Conservation (phyloP, 2,797 vertebrate genomes). For the Garrulus glandarius region DNA sequence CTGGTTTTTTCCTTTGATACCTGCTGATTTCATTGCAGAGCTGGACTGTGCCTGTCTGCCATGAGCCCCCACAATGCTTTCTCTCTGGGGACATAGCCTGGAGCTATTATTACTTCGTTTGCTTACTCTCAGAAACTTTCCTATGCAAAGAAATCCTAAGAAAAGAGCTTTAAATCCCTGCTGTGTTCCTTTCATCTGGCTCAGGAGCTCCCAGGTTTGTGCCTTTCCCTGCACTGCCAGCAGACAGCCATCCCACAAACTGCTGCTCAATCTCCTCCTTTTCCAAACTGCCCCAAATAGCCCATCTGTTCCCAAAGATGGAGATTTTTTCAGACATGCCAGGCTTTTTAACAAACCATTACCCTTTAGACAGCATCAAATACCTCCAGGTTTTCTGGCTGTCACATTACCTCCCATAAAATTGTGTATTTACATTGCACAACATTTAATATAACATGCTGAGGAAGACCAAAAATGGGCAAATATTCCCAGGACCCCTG, state of each 20-base stretch:
- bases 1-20: not conserved
- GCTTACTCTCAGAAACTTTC: not conserved
- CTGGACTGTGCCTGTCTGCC: not conserved
- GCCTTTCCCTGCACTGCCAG: not conserved
- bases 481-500: not conserved
- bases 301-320: not conserved
- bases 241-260: not conserved
- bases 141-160: not conserved
- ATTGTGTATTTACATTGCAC: not conserved
- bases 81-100: not conserved
- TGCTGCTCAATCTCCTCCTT: not conserved
- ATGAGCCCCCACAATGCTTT: not conserved
- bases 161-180: not conserved
- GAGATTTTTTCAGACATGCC: accelerated
- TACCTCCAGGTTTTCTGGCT: not conserved
- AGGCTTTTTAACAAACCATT: not conserved
- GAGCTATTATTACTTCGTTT: not conserved
- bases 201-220: not conserved
- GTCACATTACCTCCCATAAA: not conserved
- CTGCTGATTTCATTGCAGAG: not conserved
- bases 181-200: not conserved
- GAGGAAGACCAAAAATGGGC: not conserved
- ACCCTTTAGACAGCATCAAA: not conserved
- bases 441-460: accelerated
- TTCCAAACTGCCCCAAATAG: not conserved